Evolutionary conservation across 2,113 vertebrate genomes (phyloP).

Genomic region (Phoenicopterus ruber): DNA sequence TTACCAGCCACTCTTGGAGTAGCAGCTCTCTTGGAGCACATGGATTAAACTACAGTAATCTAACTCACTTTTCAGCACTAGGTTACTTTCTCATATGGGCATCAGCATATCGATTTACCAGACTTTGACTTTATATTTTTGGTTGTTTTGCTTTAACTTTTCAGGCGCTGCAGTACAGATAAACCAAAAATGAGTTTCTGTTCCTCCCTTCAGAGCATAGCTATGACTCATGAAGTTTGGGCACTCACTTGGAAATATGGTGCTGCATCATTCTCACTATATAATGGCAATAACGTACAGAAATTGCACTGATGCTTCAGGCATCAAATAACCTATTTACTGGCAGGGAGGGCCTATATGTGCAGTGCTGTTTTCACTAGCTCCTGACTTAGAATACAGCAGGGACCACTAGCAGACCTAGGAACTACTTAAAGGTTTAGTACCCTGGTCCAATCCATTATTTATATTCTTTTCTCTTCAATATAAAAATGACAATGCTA

Average conservation of each 20-base stretch:
- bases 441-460: background rate
- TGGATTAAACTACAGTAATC: background rate
- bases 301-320: background rate
- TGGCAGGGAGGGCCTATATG: background rate
- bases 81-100: background rate
- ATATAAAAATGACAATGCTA: background rate
- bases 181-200: background rate
- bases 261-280: background rate
- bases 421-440: background rate
- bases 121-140: background rate
- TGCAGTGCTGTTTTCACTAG: background rate
- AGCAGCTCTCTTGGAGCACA: background rate
- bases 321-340: conserved; percentile 6
- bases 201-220: background rate
- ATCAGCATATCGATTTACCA: background rate
- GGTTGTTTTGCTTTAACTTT: background rate
- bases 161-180: background rate
- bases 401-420: background rate
- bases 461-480: background rate
- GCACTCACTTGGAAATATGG: background rate
- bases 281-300: background rate
- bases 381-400: background rate
- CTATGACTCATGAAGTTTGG: conserved; percentile 5
- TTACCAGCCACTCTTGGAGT: background rate
- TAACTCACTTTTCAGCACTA: background rate